phyloP scores from a whole-genome alignment of 2,113 vertebrate genomes.

The Sphyrna mokarran region DNA sequence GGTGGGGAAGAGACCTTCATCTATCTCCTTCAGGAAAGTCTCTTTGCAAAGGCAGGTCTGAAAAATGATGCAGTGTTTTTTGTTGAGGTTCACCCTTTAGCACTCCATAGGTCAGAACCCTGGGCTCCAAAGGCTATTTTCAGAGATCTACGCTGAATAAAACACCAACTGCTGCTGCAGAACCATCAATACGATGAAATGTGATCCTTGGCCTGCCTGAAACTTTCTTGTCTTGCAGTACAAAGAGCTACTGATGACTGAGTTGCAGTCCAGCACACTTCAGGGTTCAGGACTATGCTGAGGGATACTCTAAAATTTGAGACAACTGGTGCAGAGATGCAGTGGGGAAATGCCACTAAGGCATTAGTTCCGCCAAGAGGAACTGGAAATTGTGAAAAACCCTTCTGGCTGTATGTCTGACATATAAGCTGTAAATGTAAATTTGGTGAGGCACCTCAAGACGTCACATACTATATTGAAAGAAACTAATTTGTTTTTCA shows the following conservation, averaged over 20 bases:
- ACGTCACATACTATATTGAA: background rate
- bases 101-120: background rate
- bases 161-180: background rate
- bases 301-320: background rate
- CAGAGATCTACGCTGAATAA: background rate
- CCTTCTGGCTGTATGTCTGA: background rate
- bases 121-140: background rate
- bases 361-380: background rate
- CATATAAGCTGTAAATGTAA: background rate
- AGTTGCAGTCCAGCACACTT: background rate
- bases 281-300: background rate
- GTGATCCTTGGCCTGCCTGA: background rate
- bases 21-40: background rate
- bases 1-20: background rate
- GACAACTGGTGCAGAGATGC: background rate
- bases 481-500: background rate
- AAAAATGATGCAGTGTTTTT: background rate
- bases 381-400: background rate
- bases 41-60: background rate
- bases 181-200: background rate
- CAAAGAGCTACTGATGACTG: background rate
- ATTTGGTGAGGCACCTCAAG: background rate
- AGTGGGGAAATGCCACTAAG: background rate
- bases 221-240: background rate
- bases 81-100: background rate